These are phyloP conservation scores for Pseudomyrmex flavicornis DNA, from an alignment of 1,140 invertebrate species.

Conservation along the genomic window DNA sequence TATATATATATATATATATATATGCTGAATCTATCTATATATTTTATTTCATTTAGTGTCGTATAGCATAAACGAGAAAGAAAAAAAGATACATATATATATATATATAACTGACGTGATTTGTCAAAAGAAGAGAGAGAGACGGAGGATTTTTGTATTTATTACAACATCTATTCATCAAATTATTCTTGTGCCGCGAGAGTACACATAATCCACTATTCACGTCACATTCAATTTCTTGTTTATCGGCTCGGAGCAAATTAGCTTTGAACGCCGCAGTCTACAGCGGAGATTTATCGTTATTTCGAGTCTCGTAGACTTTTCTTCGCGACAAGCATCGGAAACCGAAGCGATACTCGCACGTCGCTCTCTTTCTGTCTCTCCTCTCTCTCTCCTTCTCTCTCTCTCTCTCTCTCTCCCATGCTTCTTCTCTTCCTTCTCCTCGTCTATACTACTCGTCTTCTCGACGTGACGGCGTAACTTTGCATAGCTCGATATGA, in stretches of 20 bases:
- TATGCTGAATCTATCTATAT: too few species aligned
- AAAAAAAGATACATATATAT: too few species aligned
- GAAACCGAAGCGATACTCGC: constrained; percentile 62
- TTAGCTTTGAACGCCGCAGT: constrained; percentile 59
- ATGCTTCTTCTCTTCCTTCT: neutral
- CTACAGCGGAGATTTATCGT: constrained; percentile 67
- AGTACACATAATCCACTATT: constrained; percentile 33
- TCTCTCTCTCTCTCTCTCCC: neutral
- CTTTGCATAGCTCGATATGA: constrained; percentile 73
- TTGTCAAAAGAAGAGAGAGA: too few species aligned
- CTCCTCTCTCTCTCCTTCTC: neutral
- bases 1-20: too few species aligned
- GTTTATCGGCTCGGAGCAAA: constrained; percentile 67
- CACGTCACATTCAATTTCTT: constrained; percentile 66
- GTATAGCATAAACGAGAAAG: too few species aligned
- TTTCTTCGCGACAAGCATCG: constrained; percentile 59
- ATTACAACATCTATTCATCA: too few species aligned
- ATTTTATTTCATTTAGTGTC: too few species aligned
- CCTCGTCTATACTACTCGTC: neutral
- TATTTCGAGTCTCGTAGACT: constrained; percentile 65
- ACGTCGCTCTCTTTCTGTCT: constrained; percentile 23
- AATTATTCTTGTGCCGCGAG: too few species aligned
- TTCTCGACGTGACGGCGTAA: constrained; percentile 67
- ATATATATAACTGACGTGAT: too few species aligned
- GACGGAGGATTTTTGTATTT: too few species aligned